Base-by-base conservation (phyloP, 2,797 vertebrate genomes). In the Amazona finschi region DNA sequence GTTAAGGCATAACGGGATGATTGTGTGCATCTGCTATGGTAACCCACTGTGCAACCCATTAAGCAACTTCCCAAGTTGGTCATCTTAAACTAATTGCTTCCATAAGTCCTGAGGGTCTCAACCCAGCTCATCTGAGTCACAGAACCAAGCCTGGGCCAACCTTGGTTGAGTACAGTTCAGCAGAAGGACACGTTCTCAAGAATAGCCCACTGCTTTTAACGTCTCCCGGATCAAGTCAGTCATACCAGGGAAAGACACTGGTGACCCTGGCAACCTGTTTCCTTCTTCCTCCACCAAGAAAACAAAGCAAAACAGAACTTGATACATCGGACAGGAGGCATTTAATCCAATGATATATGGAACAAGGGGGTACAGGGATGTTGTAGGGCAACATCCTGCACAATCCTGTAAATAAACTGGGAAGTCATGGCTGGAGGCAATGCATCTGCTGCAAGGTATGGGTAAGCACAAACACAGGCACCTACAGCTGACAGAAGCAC, bases 11-110 rank as follows among this genome's bases (percentile, higher is more conserved):
- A 75, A 58, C 5, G 14, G 39, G 58, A 85, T 39, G 19, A 47
- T 52, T 15, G 6, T 58, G 62, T 5, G 0, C 27, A 72, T 84
- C 73, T 91, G 85, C 66, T 73, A 39, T 21, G 30, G n/a, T 57
- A 93, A 83, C 33, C 33, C 57, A 38, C 71, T 43, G 11, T 15
- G 30, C 53, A 79, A 75, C 39, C n/a, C 65, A 80, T 44, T n/a
- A 44, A 84, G 30, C 46, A 89, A 50, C 71, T 71, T 93, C 66
- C 36, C 80, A 76, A 76, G 17, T 70, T 3, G 2, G 55, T 75
- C 80, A 76, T 84, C 53, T 73, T 52, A 64, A 82, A 11, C 20
- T 93, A 93, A 90, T 82, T 93, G 64, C n/a, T 94, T 95, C 80
- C 74, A 4, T 64, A 60, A 86, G 66, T 71, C 55, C 55, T 3